A percentile compares a stretch with the other conserved stretches of the same genome.
Conservation (phyloP, 2,113 vertebrate species). For the Hippocampus mohnikei region DNA sequence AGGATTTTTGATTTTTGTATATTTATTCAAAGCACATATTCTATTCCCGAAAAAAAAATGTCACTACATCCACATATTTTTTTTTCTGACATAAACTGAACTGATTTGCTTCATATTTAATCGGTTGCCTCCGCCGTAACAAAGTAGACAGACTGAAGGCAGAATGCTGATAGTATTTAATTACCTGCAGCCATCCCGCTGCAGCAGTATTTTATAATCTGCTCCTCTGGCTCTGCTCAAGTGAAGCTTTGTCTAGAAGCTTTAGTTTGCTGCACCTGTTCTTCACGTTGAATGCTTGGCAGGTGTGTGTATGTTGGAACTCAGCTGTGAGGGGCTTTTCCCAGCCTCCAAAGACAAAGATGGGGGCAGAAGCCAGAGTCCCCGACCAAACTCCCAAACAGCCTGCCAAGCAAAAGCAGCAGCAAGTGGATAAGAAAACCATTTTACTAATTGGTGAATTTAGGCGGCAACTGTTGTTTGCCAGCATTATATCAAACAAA, state of each 20-base stretch:
- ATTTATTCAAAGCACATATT: not conserved
- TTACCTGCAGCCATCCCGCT: slow-evolving; percentile 36
- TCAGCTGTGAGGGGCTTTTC: slow-evolving; percentile 52
- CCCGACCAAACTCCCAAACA: slow-evolving; percentile 10
- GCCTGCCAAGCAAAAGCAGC: slow-evolving; percentile 13
- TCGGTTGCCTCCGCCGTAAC: slow-evolving; percentile 7
- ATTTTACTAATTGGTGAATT: slow-evolving; percentile 28
- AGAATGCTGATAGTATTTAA: slow-evolving; percentile 43
- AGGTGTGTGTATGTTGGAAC: slow-evolving; percentile 36
- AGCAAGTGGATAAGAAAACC: slow-evolving; percentile 28
- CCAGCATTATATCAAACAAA: slow-evolving; percentile 23
- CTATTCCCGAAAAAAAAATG: not conserved
- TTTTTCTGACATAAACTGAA: slow-evolving; percentile 4
- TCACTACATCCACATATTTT: not conserved
- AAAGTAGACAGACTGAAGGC: slow-evolving; percentile 12
- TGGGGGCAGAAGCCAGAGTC: slow-evolving; percentile 26
- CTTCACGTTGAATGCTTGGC: slow-evolving; percentile 34
- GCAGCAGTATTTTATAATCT: slow-evolving; percentile 30
- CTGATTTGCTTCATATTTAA: slow-evolving; percentile 18
- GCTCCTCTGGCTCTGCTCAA: slow-evolving; percentile 27
- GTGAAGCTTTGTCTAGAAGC: slow-evolving; percentile 47
- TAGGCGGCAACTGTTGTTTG: slow-evolving; percentile 1
- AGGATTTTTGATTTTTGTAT: too few relatives aligned
- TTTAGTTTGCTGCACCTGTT: slow-evolving; percentile 42
- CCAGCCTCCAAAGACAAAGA: slow-evolving; percentile 35